Base-by-base conservation (phyloP, 2,113 vertebrate species). In the Shinisaurus crocodilurus region DNA sequence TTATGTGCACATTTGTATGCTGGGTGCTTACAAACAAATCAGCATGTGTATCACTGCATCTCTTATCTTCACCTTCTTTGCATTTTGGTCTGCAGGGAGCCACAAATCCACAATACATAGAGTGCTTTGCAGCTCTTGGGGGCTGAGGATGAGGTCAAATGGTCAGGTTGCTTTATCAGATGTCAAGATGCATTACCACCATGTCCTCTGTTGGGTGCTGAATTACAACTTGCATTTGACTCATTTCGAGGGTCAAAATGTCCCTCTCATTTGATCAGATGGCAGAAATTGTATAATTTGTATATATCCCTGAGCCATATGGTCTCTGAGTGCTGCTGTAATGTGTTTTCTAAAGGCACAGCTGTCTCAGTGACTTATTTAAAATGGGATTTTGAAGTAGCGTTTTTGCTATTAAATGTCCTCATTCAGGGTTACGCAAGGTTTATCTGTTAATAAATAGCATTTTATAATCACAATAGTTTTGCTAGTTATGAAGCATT, bases 271-370 rank as follows among this genome's bases (percentile, higher is more conserved):
- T 98, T 98, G 97, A 98, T 98, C 97, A 96, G 98, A 97, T 97
- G 97, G 98, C 98, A 98, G 97, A 98, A 98, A 98, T 98, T 97
- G 98, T 96, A 97, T 98, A 97, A 98, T 98, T 98, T 98, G 97
- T 97, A 97, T 98, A 98, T 98, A 98, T 98, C 98, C 98, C 98
- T 96, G 95, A 97, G 98, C 97, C 96, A 98, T 95, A 97, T 95
- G 96, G 96, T 97, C 96, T 97, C 97, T 97, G 97, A 98, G 97
- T 98, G 97, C 97, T 95, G 96, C 96, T 95, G 96, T 98, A 98
- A 98, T 98, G 98, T 97, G 97, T 97, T 97, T 97, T 97, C 96
- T 97, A 97, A 97, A 98, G 97, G 97, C 93, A 96, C 96, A 97
- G 97, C 97, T 97, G 97, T 97, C 97, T 97, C 69, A 93, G 97